Evolutionary conservation across 2,797 vertebrate species (phyloP).

Genomic region (Cyclura pinguis): DNA sequence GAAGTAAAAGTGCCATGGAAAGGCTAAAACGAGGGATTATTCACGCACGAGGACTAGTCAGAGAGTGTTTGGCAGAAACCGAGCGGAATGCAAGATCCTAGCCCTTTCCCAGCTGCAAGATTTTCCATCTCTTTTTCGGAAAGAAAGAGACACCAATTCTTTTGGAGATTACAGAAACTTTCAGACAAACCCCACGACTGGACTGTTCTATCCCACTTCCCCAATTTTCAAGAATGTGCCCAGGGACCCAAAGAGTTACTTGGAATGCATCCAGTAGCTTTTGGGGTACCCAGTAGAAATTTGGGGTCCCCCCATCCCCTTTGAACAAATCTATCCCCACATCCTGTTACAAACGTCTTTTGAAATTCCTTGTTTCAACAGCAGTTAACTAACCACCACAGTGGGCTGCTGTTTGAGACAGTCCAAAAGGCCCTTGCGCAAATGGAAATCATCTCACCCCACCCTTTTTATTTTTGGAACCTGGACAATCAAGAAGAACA

Average conservation of each 20-base stretch:
- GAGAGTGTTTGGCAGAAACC: conserved; percentile 98
- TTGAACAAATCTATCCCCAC: not conserved
- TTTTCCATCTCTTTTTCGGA: conserved; percentile 53
- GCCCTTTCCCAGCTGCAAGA: conserved; percentile 48
- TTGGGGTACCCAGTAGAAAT: not conserved
- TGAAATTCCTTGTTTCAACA: not conserved
- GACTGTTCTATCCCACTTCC: conserved; percentile 57
- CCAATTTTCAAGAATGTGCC: conserved; percentile 56
- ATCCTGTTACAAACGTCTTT: too few species aligned
- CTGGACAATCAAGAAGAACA: conserved; percentile 57
- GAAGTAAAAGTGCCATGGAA: conserved; percentile 99
- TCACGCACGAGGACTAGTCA: conserved; percentile 94
- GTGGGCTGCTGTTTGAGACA: not conserved
- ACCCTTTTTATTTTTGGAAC: too few species aligned
- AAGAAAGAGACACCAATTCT: conserved; percentile 51
- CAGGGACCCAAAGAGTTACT: not conserved
- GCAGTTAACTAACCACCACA: not conserved
- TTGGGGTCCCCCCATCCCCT: not conserved
- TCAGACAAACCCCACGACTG: conserved; percentile 67
- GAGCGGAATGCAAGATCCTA: conserved; percentile 97
- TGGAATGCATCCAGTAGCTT: not conserved
- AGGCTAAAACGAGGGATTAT: conserved; percentile 98
- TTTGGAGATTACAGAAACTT: conserved; percentile 64
- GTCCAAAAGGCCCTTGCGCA: not conserved
- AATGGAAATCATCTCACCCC: not conserved